A percentile compares a stretch with the other conserved stretches of the same genome.
phyloP scores from a whole-genome alignment of 37 sponge, comb jelly and placozoan genomes.

The Bolinopsis microptera region DNA sequence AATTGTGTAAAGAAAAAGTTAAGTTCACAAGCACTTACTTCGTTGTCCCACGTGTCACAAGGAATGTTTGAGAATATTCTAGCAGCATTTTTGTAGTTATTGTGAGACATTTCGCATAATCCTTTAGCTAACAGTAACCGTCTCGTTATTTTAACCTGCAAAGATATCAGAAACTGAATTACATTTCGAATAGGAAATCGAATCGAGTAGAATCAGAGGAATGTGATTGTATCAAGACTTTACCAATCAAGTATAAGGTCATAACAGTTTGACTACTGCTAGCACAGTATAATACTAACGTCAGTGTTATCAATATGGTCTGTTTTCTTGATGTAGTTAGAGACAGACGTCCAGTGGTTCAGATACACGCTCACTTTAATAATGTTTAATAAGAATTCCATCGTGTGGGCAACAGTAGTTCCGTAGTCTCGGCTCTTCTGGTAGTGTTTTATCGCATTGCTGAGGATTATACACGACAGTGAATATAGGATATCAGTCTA shows the following conservation, averaged over 20 bases:
- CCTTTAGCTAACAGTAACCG: conserved; percentile 53
- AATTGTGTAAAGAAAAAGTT: no score
- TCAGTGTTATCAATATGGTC: conserved; percentile 64
- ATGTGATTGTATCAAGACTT: no score
- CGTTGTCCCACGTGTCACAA: conserved; percentile 46
- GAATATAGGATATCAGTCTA: no score
- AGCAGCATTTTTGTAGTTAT: conserved; percentile 34
- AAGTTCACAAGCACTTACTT: conserved; percentile 6
- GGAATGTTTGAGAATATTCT: conserved; percentile 41
- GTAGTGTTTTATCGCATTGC: conserved; percentile 57
- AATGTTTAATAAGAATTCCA: conserved; percentile 54
- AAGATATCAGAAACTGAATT: no score
- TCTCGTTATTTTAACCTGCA: conserved; percentile 19
- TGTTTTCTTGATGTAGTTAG: conserved; percentile 52
- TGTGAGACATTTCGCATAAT: conserved; percentile 30
- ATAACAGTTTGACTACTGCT: no score
- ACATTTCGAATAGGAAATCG: no score
- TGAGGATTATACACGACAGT: no score
- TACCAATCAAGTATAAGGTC: no score
- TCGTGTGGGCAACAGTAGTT: background rate
- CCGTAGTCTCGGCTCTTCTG: conserved; percentile 62
- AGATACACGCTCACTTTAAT: conserved; percentile 58
- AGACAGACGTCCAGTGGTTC: conserved; percentile 41
- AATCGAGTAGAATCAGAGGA: no score
- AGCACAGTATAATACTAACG: no score